Base-by-base conservation (phyloP, 2,888 invertebrate genomes). In the Metallyticus violacea region DNA sequence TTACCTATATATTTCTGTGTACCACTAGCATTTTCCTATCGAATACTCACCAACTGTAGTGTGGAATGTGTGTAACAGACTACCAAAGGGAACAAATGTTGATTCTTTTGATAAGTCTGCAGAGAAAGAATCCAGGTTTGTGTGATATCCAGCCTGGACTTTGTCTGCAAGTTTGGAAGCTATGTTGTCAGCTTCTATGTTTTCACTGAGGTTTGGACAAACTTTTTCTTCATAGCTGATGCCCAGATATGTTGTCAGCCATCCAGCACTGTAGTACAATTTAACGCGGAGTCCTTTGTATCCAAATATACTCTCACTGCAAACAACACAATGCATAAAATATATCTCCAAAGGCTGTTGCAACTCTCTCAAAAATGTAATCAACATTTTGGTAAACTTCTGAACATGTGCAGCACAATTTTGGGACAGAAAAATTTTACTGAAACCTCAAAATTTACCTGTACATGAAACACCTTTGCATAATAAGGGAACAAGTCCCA, bases 301-400 rank as follows among this genome's bases (percentile, higher is more conserved):
- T 3, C 99, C 99, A 93, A 98, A 98, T 91, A 99, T 98, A 88
- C 95, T 96, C 92, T 99, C 99, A 90, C 95, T 94, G 90, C 40
- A 92, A 91, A 88, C 88, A 81, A 88, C 88, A 89, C 88, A 89
- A 25, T 79, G 85, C n/a, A n/a, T n/a, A n/a, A n/a, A n/a, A n/a
- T n/a, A 29, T 6, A 29, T 29, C 29, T 29, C 29, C 3, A 6
- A 6, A 6, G 29, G 29, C 29, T 29, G 6, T 29, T 29, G 6
- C 6, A 29, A 29, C 29, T 29, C 6, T 29, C 29, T 29, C 29
- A 6, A 29, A 3, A 29, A 3, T 29, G 6, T 29, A 6, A n/a
- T n/a, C n/a, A n/a, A n/a, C n/a, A n/a, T n/a, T n/a, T n/a, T n/a
- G n/a, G n/a, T n/a, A n/a, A n/a, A n/a, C n/a, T n/a, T n/a, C n/a